Conservation (phyloP, 1,140 invertebrate genomes). For the Campoletis sonorensis region DNA sequence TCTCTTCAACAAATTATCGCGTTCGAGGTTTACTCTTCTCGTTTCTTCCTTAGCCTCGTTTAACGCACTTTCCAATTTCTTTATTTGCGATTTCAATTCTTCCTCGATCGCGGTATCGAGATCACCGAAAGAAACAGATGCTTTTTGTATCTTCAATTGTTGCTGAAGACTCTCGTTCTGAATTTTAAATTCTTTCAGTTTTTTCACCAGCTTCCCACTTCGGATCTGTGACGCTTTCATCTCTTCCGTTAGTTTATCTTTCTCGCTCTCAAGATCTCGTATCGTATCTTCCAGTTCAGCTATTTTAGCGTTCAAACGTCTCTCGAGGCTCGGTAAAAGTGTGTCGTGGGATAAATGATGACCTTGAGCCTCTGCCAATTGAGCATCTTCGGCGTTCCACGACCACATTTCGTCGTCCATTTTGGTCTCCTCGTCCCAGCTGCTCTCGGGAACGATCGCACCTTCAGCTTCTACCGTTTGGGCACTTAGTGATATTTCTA, state of each 20-base stretch:
- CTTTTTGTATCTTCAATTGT: slow-evolving; percentile 77
- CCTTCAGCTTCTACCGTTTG: background rate
- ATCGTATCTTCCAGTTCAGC: slow-evolving; percentile 75
- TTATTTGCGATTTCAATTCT: slow-evolving; percentile 83
- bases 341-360: slow-evolving; percentile 48
- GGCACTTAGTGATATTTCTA: background rate
- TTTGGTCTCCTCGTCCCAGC: slow-evolving; percentile 53
- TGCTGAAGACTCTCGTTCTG: slow-evolving; percentile 80
- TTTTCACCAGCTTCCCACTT: slow-evolving; percentile 83
- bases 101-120: slow-evolving; percentile 86
- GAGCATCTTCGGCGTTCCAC: slow-evolving; percentile 77
- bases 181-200: slow-evolving; percentile 85
- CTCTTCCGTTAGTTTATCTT: slow-evolving; percentile 77
- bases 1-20: slow-evolving; percentile 81
- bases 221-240: slow-evolving; percentile 80
- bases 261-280: slow-evolving; percentile 75
- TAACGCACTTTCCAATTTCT: slow-evolving; percentile 81
- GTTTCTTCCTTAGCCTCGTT: slow-evolving; percentile 78
- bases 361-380: slow-evolving; percentile 68
- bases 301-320: slow-evolving; percentile 67
- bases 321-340: slow-evolving; percentile 50
- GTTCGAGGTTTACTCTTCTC: slow-evolving; percentile 80
- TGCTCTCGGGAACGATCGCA: background rate
- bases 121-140: slow-evolving; percentile 78
- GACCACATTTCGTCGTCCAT: slow-evolving; percentile 78